Base-by-base conservation (phyloP, 1,140 invertebrate species). In the Linepithema humile region DNA sequence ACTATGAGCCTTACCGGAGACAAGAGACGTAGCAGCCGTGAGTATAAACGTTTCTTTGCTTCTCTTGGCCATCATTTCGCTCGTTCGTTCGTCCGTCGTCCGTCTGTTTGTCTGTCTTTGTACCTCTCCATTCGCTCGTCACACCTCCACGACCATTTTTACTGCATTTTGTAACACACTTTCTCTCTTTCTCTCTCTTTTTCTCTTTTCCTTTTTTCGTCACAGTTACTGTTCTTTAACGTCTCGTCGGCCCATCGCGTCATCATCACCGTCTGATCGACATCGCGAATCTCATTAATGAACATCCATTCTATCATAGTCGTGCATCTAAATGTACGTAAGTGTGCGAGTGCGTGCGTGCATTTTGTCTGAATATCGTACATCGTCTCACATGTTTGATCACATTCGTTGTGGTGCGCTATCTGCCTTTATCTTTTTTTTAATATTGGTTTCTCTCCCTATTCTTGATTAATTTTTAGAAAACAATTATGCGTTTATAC, bases 1-100 rank as follows among this genome's bases (percentile, higher is more conserved):
- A 97, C 97, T 48, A 97, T 97, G 95, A 97, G 97, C 90, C 95
- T 97, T 73, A 96, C 93, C 2, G 90, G 90, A 95, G 96, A 89
- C 90, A 96, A 93, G 95, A 94, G 91, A 89, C 94, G 94, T 72
- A 95, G 95, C 82, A 95, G 96, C 94, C 95, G 96, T 97, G 94
- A 96, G 96, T 96, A 92, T 85, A 88, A 62, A 70, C 20, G 12
- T 72, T 62, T 38, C 59, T 69, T 86, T 26, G 70, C 70, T 85
- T 75, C 35, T 67, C 35, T 67, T 74, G 50, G 38, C 72, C 83
- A 85, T 85, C 86, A 88, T 75, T 87, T 88, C 84, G 88, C 65
- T 82, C 78, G 74, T 70, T 64, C 83, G 74, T 90, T 40, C 78
- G 78, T 73, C 67, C 83, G 72, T 82, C 40, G 53, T 87, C 64